Base-by-base conservation (phyloP, 2,113 vertebrate species). In the Cricetomys ansorgei region DNA sequence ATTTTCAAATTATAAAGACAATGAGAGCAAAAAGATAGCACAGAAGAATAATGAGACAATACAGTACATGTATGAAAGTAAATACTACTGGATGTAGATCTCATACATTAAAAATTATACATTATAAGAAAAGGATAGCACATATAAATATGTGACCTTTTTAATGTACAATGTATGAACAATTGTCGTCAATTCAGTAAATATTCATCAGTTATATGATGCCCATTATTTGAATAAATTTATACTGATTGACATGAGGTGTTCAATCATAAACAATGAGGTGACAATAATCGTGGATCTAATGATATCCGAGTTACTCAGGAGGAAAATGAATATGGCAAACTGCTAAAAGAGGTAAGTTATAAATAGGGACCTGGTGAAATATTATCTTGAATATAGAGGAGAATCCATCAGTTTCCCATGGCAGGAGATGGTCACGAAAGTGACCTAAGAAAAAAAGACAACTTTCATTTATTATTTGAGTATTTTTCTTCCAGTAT, bases 321-420 rank as follows among this genome's bases (percentile, higher is more conserved):
- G 12, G 50, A 92, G n/a, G 65, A 96, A 97, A 97, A 83, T 95
- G 94, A 96, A 43, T 83, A 90, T 83, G 27, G 15, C 7, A 91
- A 92, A 88, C 11, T 90, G 89, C 37, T 77, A 55, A 81, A 92
- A 21, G 1, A 37, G 3, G 43, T 76, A 89, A 79, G 7, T 77
- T 89, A 62, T 73, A 10, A 13, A n/a, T 80, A 76, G 13, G 19
- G 40, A 86, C 1, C 37, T 59, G 4, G 17, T 85, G 69, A 92
- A 84, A 37, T 11, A 87, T 88, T 25, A 59, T 3, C 43, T 59
- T 94, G 31, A 67, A 29, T 90, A 40, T 57, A 94, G 65, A 89
- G 37, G 85, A 84, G 53, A 40, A 29, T 27, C 23, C 2, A 96
- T 37, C 6, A 76, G 12, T 90, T 81, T 93, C 73, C 27, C 89